Base-by-base conservation (phyloP, 2,797 vertebrate genomes). In the Sphenopsis melanotis region DNA sequence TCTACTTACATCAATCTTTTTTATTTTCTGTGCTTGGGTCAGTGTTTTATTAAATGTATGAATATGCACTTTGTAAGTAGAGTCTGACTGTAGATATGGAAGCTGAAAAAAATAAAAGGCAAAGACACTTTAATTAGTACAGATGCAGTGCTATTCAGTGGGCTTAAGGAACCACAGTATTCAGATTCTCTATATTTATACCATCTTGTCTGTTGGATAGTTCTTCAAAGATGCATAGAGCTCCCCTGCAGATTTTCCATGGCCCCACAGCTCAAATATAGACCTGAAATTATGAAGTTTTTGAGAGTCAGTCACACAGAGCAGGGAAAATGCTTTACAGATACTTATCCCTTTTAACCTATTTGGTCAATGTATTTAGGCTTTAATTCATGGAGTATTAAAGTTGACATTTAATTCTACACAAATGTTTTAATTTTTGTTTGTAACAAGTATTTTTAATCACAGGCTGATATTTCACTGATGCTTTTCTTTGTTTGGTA, bases 1-100 rank as follows among this genome's bases (percentile, higher is more conserved):
- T 53, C 47, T 90, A 99, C 99, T 99, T 97, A 99, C 99, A 95
- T 99, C 98, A 96, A 99, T 99, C 97, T 98, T 99, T 87, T 98
- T 96, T 90, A 99, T 98, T 96, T 99, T 99, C 94, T 99, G 98
- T 83, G 96, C 68, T 89, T 99, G 99, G 50, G 98, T 97, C 96
- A 99, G 95, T 4, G 99, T 99, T 98, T 99, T 99, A 97, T 99
- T 99, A 96, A 99, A 99, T 12, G 99, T 98, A 96, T 99, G 99
- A 95, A 99, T 98, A 36, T 98, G 98, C 94, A 99, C 98, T 98
- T 98, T 99, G 96, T 99, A 99, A 4, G 99, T 99, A 39, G 99
- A 99, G 46, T 98, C 97, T 89, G 98, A 95, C 68, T 98, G 98
- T 74, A 99, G 98, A 97, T 98, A 99, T 0, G 98, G 98, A 74